Percentiles rank a stretch among this genome's conserved stretches.
These are phyloP conservation scores for Chrysocyon brachyurus DNA, from an alignment of 2,797 vertebrate genomes.

Conservation along the genomic window DNA sequence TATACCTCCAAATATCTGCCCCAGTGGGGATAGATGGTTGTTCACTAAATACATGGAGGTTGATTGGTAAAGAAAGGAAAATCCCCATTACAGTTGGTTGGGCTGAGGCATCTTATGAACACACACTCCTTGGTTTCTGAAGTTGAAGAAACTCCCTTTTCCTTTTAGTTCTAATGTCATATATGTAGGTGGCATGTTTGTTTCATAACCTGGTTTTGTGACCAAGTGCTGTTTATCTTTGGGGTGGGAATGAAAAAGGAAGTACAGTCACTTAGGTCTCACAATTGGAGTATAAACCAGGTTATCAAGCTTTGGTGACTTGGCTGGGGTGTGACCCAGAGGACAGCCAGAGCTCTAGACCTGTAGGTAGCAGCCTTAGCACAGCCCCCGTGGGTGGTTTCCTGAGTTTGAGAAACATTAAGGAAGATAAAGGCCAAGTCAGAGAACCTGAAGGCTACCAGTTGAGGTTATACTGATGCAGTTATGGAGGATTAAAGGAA, in stretches of 20 bases:
- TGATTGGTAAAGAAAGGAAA: slow-evolving; percentile 23
- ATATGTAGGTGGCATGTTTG: not conserved
- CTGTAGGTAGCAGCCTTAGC: not conserved
- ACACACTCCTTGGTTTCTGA: not conserved
- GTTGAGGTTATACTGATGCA: not conserved
- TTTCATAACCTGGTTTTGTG: not conserved
- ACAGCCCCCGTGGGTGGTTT: not conserved
- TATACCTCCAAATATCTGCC: not conserved
- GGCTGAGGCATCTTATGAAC: not conserved
- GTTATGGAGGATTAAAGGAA: not conserved
- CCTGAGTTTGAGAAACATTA: not conserved
- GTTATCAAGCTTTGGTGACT: not conserved
- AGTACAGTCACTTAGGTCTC: not conserved
- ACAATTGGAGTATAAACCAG: not conserved
- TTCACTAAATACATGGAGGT: not conserved
- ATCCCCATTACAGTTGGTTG: not conserved
- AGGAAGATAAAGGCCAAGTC: not conserved
- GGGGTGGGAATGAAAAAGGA: not conserved
- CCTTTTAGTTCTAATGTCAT: not conserved
- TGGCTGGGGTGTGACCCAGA: not conserved
- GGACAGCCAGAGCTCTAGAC: not conserved
- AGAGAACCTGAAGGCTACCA: not conserved
- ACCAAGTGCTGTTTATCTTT: slow-evolving; percentile 27
- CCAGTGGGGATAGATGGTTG: not conserved
- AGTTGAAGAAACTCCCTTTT: not conserved